Evolutionary conservation across 2,888 invertebrate genomes (phyloP).

Genomic region (Adineta ricciae): DNA sequence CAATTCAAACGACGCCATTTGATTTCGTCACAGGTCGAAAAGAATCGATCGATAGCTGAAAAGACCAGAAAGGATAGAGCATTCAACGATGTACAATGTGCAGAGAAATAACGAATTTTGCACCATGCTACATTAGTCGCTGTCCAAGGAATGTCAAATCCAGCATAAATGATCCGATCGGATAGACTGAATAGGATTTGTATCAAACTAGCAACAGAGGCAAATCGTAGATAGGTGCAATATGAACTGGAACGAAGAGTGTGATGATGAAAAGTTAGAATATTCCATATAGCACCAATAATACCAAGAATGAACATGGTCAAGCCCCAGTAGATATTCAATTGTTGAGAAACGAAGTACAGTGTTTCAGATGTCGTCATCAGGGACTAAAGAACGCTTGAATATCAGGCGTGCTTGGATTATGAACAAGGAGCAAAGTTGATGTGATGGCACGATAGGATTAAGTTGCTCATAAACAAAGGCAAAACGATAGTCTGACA

Average conservation of each 20-base stretch:
- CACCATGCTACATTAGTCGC: background rate
- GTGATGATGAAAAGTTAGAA: background rate
- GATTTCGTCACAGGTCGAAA: background rate
- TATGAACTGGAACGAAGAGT: background rate
- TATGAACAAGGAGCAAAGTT: too few relatives aligned
- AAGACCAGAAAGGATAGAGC: background rate
- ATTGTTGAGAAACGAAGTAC: background rate
- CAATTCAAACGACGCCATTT: background rate
- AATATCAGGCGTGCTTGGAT: too few relatives aligned
- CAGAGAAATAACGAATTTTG: background rate
- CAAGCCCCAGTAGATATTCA: background rate
- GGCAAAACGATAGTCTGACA: too few relatives aligned
- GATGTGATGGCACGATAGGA: too few relatives aligned
- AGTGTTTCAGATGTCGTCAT: background rate
- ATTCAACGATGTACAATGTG: background rate
- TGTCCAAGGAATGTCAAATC: background rate
- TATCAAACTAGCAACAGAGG: background rate
- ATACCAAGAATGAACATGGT: background rate
- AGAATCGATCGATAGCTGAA: background rate
- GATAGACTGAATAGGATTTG: background rate
- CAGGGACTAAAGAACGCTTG: background rate
- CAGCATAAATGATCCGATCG: background rate
- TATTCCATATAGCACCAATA: background rate
- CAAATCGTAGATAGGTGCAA: background rate
- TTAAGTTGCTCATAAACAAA: too few relatives aligned